phyloP scores from a whole-genome alignment of 2,888 invertebrate species.

The Gnatocerus cornutus region DNA sequence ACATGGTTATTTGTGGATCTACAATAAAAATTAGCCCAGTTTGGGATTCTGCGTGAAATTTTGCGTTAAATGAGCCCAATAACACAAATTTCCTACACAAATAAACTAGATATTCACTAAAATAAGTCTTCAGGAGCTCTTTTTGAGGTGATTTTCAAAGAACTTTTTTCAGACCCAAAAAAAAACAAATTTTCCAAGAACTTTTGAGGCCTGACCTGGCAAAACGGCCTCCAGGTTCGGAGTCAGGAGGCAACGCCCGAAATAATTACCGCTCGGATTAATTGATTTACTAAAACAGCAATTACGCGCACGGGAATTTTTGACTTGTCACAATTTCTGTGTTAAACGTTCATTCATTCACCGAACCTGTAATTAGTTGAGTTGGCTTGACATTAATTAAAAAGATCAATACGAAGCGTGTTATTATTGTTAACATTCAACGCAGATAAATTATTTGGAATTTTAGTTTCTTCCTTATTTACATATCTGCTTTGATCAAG shows the following conservation, averaged over 20 bases:
- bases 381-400: slow-evolving; percentile 21
- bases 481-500: slow-evolving; percentile 11
- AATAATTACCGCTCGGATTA: slow-evolving; percentile 18
- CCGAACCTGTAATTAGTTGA: slow-evolving; percentile 18
- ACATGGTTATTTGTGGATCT: no score
- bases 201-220: no score
- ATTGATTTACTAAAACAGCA: slow-evolving; percentile 24
- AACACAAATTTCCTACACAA: no score
- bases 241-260: slow-evolving; percentile 8
- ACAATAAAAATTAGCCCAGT: no score
- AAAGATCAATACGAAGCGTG: neutral
- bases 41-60: no score
- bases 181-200: no score
- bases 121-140: no score
- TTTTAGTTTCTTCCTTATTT: neutral
- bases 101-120: no score
- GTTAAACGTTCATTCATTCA: slow-evolving; percentile 1
- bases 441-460: slow-evolving; percentile 5
- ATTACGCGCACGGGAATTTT: slow-evolving; percentile 5
- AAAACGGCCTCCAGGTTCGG: no score
- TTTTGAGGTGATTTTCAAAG: no score
- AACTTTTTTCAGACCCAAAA: no score
- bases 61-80: no score
- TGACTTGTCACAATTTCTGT: slow-evolving; percentile 6
- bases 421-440: neutral